phyloP scores from a whole-genome alignment of 2,888 invertebrate genomes.

The Metalampra italica region DNA sequence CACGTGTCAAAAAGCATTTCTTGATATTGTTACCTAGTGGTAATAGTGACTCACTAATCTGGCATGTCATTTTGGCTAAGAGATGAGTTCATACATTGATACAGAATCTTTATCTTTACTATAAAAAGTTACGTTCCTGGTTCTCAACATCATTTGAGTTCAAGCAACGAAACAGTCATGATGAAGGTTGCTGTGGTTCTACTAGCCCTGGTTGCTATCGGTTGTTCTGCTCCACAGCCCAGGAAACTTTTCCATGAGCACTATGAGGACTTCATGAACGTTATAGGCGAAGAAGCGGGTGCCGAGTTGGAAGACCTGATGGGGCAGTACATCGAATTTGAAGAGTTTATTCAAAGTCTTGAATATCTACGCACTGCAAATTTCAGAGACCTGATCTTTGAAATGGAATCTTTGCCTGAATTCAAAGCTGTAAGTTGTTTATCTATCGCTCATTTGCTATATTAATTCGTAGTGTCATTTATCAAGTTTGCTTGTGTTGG shows the following conservation, averaged over 20 bases:
- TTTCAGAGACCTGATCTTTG: conserved; percentile 47
- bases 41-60: background rate
- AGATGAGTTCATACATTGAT: background rate
- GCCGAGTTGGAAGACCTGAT: conserved; percentile 29
- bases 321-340: conserved; percentile 40
- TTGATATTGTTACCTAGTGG: background rate
- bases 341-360: conserved; percentile 41
- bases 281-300: conserved; percentile 37
- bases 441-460: background rate
- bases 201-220: conserved; percentile 35
- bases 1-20: too few species aligned
- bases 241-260: conserved; percentile 58
- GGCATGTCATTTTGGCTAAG: background rate
- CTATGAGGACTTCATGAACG: conserved; percentile 45
- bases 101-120: conserved; percentile 12
- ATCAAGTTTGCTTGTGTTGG: too few species aligned
- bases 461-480: too few species aligned
- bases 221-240: conserved; percentile 43
- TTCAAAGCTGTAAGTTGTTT: conserved; percentile 51
- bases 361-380: conserved; percentile 39
- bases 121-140: conserved; percentile 24
- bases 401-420: conserved; percentile 57
- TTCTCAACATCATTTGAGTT: conserved; percentile 17
- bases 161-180: conserved; percentile 20
- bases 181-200: conserved; percentile 43